A percentile compares a stretch with the other conserved stretches of the same genome.
These are phyloP conservation scores for Spea multiplicata DNA, from an alignment of 2,113 vertebrate genomes.

Conservation along the genomic window DNA sequence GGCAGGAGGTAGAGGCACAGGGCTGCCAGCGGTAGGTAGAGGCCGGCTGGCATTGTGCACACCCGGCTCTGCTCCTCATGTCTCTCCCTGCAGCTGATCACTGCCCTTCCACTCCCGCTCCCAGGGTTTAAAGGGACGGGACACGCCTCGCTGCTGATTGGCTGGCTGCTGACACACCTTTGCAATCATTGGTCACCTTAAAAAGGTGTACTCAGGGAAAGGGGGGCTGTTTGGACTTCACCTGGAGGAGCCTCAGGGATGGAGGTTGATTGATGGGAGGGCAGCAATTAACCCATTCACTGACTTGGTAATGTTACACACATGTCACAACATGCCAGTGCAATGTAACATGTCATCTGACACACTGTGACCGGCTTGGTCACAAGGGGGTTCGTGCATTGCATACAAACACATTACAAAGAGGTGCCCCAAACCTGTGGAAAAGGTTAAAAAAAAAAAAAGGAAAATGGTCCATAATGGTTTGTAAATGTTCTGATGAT, in stretches of 20 bases:
- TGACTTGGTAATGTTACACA: too few relatives aligned
- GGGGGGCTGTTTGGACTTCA: slow-evolving; percentile 39
- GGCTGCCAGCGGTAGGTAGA: slow-evolving; percentile 70
- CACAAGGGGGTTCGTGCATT: too few relatives aligned
- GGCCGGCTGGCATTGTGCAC: slow-evolving; percentile 84
- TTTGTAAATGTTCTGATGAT: too few relatives aligned
- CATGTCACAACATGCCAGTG: too few relatives aligned
- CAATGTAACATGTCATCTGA: too few relatives aligned
- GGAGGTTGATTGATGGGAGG: background rate
- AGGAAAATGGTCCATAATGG: too few relatives aligned
- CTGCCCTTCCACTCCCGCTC: slow-evolving; percentile 42
- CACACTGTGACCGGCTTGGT: too few relatives aligned
- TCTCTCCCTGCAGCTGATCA: slow-evolving; percentile 64
- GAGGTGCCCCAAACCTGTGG: too few relatives aligned
- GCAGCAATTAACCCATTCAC: background rate
- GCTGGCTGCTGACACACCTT: slow-evolving; percentile 49
- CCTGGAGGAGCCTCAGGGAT: slow-evolving; percentile 39
- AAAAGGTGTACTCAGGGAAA: slow-evolving; percentile 27
- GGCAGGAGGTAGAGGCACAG: slow-evolving; percentile 70
- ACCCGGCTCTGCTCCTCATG: slow-evolving; percentile 76
- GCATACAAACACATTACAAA: too few relatives aligned
- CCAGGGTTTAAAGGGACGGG: slow-evolving; percentile 61
- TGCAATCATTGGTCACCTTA: slow-evolving; percentile 38
- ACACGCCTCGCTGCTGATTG: slow-evolving; percentile 52
- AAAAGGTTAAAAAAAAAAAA: too few relatives aligned